A percentile compares a stretch with the other conserved stretches of the same genome.
These are phyloP conservation scores for Nesometra sesokonis DNA, from an alignment of 35 echinoderm and acorn worm genomes.

Conservation along the genomic window DNA sequence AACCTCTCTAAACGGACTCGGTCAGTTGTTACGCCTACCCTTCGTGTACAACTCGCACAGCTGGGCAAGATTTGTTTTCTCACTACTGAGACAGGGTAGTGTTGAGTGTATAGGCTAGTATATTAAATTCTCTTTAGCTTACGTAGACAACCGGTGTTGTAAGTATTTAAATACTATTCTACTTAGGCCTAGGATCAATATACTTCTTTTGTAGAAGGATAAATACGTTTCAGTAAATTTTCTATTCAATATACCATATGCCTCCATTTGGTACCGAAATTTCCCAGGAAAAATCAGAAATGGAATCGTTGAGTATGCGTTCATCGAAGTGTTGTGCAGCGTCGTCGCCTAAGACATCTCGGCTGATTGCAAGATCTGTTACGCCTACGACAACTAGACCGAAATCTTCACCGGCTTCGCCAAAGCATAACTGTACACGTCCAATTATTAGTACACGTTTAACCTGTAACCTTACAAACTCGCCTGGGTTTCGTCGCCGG, in stretches of 20 bases:
- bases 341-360: neutral
- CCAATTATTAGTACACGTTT: neutral
- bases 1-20: neutral
- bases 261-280: neutral
- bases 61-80: no score
- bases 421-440: neutral
- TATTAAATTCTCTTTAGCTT: neutral
- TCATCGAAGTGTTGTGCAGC: neutral
- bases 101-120: neutral
- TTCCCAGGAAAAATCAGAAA: neutral
- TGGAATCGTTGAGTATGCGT: neutral
- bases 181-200: neutral
- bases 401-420: neutral
- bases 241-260: neutral
- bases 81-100: no score
- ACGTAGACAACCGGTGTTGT: neutral
- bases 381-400: neutral
- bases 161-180: neutral
- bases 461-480: neutral
- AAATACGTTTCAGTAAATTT: neutral
- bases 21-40: neutral
- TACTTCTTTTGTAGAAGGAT: neutral
- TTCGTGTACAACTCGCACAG: neutral
- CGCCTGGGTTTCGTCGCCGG: neutral
- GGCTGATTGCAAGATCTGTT: neutral